These are phyloP conservation scores for Phrynosoma blainvillii DNA, from an alignment of 2,113 vertebrate genomes.

Conservation along the genomic window DNA sequence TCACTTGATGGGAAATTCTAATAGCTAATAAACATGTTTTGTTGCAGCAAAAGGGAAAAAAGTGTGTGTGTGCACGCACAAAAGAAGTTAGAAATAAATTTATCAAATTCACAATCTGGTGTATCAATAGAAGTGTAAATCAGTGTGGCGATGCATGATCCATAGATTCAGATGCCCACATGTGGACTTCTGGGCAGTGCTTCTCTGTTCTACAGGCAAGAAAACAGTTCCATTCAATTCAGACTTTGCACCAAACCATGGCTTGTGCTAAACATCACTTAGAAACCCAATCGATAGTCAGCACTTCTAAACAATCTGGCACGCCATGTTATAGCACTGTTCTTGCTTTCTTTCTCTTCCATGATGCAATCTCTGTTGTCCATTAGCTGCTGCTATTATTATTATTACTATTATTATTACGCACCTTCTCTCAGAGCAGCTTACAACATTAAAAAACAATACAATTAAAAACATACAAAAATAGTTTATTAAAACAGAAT, in stretches of 20 bases:
- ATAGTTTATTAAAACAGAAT: too few relatives aligned
- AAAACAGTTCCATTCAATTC: neutral
- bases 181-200: neutral
- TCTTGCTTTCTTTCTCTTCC: too few relatives aligned
- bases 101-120: neutral
- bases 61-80: too few relatives aligned
- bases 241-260: neutral
- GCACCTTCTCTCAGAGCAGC: too few relatives aligned
- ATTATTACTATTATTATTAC: too few relatives aligned
- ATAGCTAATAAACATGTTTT: neutral
- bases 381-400: too few relatives aligned
- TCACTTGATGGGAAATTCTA: neutral
- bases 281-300: neutral
- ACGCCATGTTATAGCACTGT: too few relatives aligned
- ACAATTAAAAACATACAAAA: too few relatives aligned
- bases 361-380: too few relatives aligned
- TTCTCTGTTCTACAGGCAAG: neutral
- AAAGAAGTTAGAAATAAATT: neutral
- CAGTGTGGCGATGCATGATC: neutral
- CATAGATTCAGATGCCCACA: neutral
- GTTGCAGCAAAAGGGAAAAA: neutral
- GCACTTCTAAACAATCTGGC: too few relatives aligned
- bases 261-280: neutral
- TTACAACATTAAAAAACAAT: too few relatives aligned
- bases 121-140: neutral